Base-by-base conservation (phyloP, 1,140 invertebrate genomes). In the Drosophila melanica region DNA sequence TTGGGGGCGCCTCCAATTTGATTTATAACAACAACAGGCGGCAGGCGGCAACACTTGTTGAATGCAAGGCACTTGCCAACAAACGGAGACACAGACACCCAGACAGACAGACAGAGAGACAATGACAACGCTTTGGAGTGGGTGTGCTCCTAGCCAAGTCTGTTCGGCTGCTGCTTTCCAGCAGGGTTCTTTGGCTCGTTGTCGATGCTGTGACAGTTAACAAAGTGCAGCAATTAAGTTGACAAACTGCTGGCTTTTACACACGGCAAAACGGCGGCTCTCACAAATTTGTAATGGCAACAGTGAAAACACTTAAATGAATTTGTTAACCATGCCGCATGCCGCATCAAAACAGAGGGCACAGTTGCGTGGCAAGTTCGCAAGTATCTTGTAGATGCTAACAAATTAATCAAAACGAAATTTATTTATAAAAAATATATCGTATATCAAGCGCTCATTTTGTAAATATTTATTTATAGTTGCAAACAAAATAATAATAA, bases 171-270 rank as follows among this genome's bases (percentile, higher is more conserved):
- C 37, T 20, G n/a, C n/a, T n/a, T n/a, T n/a, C n/a, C n/a, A n/a
- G n/a, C n/a, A n/a, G n/a, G n/a, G n/a, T n/a, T 35, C 33, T 11
- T 9, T 44, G 30, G 37, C 37, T 66, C 39, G 33, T 41, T 51
- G 54, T 51, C 35, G 44, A 65, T 65, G 42, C 59, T 67, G 63
- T 90, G 85, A 90, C 85, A 90, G 68, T 82, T 90, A 79, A 90
- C 85, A 90, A 90, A 90, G 85, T 90, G 85, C 77, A 65, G 80
- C 78, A 90, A 90, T 90, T 90, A 90, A 78, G 72, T 75, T 90
- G 85, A 90, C 85, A 90, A 90, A 90, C 75, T 90, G 75, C 80
- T 69, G 72, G 72, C 59, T 70, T 71, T 75, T 75, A 62, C 67
- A 70, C 66, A 75, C 72, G 68, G 68, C 62, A 37, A 68, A 54